Percentiles rank a stretch among this genome's conserved stretches.
Evolutionary conservation across 2,113 vertebrate species (phyloP).

Genomic region (Willisornis vidua): DNA sequence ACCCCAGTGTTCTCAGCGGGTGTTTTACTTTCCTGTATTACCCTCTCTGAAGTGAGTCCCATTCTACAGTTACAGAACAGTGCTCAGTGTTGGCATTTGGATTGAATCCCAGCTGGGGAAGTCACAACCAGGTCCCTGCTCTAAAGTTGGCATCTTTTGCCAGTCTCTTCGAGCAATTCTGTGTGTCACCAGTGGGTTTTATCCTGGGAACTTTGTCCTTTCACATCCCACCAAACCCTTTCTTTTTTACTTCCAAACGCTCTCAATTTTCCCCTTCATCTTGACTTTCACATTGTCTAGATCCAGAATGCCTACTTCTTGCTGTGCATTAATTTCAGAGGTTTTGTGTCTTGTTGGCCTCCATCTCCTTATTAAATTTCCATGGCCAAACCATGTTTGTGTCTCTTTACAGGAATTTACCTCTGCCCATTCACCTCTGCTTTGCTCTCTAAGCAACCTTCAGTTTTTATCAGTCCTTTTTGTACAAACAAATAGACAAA

Average conservation of each 20-base stretch:
- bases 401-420: not conserved
- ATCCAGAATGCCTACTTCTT: not conserved
- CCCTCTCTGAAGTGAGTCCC: not conserved
- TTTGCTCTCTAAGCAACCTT: not conserved
- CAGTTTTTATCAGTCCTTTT: not conserved
- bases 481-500: not conserved
- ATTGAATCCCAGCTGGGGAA: not conserved
- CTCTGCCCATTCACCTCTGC: not conserved
- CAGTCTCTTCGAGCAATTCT: not conserved
- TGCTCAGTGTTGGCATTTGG: not conserved
- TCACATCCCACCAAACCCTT: not conserved
- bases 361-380: not conserved
- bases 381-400: not conserved
- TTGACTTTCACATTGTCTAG: not conserved
- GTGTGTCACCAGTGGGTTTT: not conserved
- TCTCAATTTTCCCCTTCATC: not conserved
- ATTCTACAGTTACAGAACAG: not conserved
- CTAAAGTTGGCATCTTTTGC: not conserved
- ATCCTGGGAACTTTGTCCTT: not conserved
- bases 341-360: not conserved
- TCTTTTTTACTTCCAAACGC: not conserved
- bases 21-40: not conserved
- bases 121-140: not conserved
- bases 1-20: not conserved
- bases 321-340: not conserved